Evolutionary conservation across 2,113 vertebrate species (phyloP).

Genomic region (Aspidoscelis tigris): DNA sequence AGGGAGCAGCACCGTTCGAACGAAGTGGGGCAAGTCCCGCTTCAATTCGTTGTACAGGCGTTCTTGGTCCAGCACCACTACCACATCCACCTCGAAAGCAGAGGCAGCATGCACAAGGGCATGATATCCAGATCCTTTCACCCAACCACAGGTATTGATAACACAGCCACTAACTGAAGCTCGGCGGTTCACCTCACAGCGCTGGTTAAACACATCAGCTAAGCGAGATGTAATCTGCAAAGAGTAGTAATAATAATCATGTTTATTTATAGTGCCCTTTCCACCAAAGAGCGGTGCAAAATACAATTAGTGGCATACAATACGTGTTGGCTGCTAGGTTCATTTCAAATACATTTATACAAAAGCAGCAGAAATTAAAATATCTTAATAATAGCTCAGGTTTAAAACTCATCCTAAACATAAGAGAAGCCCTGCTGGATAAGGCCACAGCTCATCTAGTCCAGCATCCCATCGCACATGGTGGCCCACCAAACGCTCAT

Average conservation of each 20-base stretch:
- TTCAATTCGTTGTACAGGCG: constrained; percentile 96
- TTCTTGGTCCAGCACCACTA: constrained; percentile 96
- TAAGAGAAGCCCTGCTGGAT: no score
- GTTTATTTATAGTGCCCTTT: no score
- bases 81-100: constrained; percentile 96
- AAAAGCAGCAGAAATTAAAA: no score
- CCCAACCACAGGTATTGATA: constrained; percentile 98
- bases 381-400: no score
- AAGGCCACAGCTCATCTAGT: no score
- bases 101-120: constrained; percentile 95
- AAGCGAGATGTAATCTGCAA: constrained; percentile 90
- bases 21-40: constrained; percentile 95
- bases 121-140: constrained; percentile 96
- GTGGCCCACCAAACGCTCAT: no score
- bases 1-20: constrained; percentile 91
- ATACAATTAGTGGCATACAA: no score
- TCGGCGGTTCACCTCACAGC: constrained; percentile 94
- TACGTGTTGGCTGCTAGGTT: no score
- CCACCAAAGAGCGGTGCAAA: no score
- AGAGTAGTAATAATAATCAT: not conserved
- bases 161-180: constrained; percentile 94
- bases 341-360: no score
- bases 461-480: no score
- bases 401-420: no score
- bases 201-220: constrained; percentile 94